A percentile compares a stretch with the other conserved stretches of the same genome.
Conservation (phyloP, 2,888 invertebrate genomes). For the Lithophane ornitopus region DNA sequence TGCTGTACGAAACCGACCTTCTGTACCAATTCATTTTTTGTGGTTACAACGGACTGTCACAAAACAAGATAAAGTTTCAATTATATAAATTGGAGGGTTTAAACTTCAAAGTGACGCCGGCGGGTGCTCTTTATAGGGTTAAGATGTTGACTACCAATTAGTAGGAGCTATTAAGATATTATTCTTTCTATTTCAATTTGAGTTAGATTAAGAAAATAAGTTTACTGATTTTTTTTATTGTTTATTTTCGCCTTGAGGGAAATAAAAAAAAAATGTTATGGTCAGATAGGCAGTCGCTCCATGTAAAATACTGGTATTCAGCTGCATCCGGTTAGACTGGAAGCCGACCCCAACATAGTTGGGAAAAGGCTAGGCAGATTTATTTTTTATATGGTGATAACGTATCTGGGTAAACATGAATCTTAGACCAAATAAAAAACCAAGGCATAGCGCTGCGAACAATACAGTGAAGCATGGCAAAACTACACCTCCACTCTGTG, state of each 20-base stretch:
- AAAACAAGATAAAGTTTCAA: constrained; percentile 79
- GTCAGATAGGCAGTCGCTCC: too few relatives aligned
- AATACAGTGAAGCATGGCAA: too few relatives aligned
- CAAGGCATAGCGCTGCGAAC: too few relatives aligned
- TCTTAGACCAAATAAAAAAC: too few relatives aligned
- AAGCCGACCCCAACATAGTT: too few relatives aligned
- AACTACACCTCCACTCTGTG: too few relatives aligned
- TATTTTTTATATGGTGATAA: too few relatives aligned
- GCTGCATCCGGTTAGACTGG: too few relatives aligned
- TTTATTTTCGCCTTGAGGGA: neutral
- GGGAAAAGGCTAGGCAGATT: too few relatives aligned
- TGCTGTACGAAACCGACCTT: neutral
- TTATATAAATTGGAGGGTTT: constrained; percentile 82
- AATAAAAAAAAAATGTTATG: too few relatives aligned
- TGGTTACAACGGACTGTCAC: constrained; percentile 59
- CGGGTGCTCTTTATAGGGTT: constrained; percentile 72
- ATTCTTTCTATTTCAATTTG: constrained; percentile 57
- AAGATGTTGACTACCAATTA: constrained; percentile 73
- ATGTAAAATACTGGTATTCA: too few relatives aligned
- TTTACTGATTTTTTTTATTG: neutral
- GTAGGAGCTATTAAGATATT: constrained; percentile 68
- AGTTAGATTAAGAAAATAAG: constrained; percentile 6
- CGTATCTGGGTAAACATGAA: too few relatives aligned
- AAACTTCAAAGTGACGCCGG: constrained; percentile 80
- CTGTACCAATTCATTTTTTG: neutral